A percentile compares a stretch with the other conserved stretches of the same genome.
phyloP scores from a whole-genome alignment of 92 coral and sea anemone genomes.

The Parazoanthus atlanticus region DNA sequence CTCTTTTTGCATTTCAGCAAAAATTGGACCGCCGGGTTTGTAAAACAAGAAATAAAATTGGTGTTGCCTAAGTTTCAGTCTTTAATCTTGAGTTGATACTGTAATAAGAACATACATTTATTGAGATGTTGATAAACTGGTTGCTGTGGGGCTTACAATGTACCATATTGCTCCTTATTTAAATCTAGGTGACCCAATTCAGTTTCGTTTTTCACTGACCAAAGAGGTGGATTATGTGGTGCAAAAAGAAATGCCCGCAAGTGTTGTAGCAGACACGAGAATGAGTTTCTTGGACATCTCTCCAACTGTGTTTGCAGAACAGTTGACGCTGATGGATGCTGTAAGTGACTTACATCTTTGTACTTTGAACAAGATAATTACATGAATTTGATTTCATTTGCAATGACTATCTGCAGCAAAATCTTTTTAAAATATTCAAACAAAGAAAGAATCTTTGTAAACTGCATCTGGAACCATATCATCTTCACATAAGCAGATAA shows the following conservation, averaged over 20 bases:
- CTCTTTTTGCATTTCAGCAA: too few relatives aligned
- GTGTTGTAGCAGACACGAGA: slow-evolving; percentile 24
- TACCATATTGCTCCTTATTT: background rate
- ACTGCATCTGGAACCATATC: too few relatives aligned
- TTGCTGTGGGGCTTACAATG: background rate
- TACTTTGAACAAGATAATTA: background rate
- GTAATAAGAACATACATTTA: too few relatives aligned
- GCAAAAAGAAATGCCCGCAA: slow-evolving; percentile 55
- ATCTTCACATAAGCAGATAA: too few relatives aligned
- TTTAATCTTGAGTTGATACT: too few relatives aligned
- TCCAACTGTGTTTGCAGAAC: slow-evolving; percentile 80
- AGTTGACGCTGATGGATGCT: slow-evolving; percentile 94
- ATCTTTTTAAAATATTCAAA: background rate
- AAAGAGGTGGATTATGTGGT: slow-evolving; percentile 56
- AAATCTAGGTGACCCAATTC: slow-evolving; percentile 56
- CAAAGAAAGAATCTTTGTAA: too few relatives aligned
- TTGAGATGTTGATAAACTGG: too few relatives aligned
- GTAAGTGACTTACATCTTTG: slow-evolving; percentile 60
- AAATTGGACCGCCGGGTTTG: too few relatives aligned
- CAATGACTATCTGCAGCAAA: background rate
- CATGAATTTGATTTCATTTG: background rate
- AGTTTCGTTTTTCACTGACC: slow-evolving; percentile 63
- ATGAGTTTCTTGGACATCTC: slow-evolving; percentile 53
- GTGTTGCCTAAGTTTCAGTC: too few relatives aligned
- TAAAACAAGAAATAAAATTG: too few relatives aligned